A percentile compares a stretch with the other conserved stretches of the same genome.
These are phyloP conservation scores for Palaemon carinicauda DNA, from an alignment of 1,140 invertebrate species.

Conservation along the genomic window DNA sequence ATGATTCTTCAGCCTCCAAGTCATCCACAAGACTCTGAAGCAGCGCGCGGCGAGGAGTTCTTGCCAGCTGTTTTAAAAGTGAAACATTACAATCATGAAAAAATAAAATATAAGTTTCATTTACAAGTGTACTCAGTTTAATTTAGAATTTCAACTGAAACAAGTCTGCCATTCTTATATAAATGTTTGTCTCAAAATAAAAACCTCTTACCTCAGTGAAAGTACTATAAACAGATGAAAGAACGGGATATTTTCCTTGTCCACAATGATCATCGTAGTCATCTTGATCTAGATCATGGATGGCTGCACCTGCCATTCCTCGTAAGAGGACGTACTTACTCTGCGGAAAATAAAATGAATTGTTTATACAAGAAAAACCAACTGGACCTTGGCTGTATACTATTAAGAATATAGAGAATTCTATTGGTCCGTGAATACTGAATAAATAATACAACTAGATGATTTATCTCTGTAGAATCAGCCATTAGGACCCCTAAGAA, in stretches of 20 bases:
- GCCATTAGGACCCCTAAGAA: no score
- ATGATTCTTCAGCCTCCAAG: constrained; percentile 58
- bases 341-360: constrained; percentile 61
- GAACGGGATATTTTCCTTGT: constrained; percentile 52
- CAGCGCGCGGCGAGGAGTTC: constrained; percentile 67
- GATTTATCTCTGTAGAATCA: no score
- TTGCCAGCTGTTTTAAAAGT: constrained; percentile 64
- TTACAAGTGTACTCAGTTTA: no score
- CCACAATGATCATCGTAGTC: constrained; percentile 62
- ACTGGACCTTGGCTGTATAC: no score
- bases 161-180: not conserved
- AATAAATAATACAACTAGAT: no score
- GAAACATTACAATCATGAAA: not conserved
- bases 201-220: constrained; percentile 43
- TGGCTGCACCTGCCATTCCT: constrained; percentile 69
- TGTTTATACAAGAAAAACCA: not conserved
- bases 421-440: no score
- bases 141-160: no score
- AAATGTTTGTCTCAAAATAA: not conserved
- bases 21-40: constrained; percentile 64
- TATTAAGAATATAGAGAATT: no score
- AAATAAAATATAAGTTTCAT: no score
- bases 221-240: constrained; percentile 37
- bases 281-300: constrained; percentile 64
- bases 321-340: constrained; percentile 71